These are phyloP conservation scores for Cephalopachus bancanus DNA, from an alignment of 2,797 vertebrate genomes.

Conservation along the genomic window DNA sequence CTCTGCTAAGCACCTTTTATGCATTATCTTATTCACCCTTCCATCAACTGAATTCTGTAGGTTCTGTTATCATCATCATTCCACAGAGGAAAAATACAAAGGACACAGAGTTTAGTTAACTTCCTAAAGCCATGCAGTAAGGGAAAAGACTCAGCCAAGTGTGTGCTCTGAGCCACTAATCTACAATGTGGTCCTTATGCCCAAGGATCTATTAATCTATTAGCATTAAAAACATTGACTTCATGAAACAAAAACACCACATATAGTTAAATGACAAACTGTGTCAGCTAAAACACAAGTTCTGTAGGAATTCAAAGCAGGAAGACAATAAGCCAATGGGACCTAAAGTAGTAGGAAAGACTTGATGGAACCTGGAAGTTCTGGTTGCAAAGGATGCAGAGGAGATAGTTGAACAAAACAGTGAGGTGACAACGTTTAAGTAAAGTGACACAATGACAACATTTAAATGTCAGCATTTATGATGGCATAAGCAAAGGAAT, in stretches of 20 bases:
- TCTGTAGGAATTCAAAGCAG: background rate
- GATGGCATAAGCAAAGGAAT: background rate
- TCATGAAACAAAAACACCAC: background rate
- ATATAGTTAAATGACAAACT: background rate
- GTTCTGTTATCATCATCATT: background rate
- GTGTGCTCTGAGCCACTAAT: background rate
- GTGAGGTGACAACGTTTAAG: background rate
- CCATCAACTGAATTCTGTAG: background rate
- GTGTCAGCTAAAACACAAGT: background rate
- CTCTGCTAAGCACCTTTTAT: background rate
- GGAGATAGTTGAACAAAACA: constrained; percentile 17
- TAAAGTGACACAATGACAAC: background rate
- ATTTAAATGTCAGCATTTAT: constrained; percentile 25
- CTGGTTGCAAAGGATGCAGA: constrained; percentile 16
- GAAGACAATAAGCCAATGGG: background rate
- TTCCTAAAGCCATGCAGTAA: background rate
- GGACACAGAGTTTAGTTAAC: background rate
- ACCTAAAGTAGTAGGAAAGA: background rate
- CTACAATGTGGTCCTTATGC: background rate
- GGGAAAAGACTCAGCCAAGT: background rate
- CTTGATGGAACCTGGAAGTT: background rate
- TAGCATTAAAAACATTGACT: background rate
- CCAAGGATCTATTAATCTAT: background rate
- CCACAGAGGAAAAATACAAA: background rate
- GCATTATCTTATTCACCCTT: constrained; percentile 1